Base-by-base conservation (phyloP, 2,888 invertebrate species). In the Synanthedon myopaeformis region DNA sequence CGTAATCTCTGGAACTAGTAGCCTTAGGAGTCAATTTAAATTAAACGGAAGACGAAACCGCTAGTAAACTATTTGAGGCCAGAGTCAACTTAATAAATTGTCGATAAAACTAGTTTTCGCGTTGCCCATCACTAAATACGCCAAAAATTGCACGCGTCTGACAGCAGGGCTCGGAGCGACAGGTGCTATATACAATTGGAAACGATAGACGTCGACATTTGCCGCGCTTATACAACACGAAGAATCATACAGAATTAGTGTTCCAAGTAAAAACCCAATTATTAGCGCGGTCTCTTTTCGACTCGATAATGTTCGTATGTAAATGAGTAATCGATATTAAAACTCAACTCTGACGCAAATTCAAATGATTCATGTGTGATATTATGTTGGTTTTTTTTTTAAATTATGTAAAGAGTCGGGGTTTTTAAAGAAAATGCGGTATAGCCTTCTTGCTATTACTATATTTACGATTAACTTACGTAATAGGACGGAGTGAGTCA, bases 111-210 rank as follows among this genome's bases (percentile, higher is more conserved):
- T 35, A 35, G 28, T 56, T 51, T 52, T 52, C 52, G 53, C 51
- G 54, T 41, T n/a, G 45, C 48, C 10, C 56, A 53, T 51, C 56
- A 41, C 56, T 57, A 53, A n/a, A 28, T 10, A 28, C 54, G 56
- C 56, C 57, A 53, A 57, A 57, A 56, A 53, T 49, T 45, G 53
- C 53, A 53, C 51, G 60, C 63, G 67, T 58, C 66, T 63, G 74
- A 71, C 72, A 67, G 66, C 62, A 63, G 55, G 68, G 78, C 76
- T 77, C 64, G 69, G 69, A 77, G 78, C 76, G 80, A 80, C 78
- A 80, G 80, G 75, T 80, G 79, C 59, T 60, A 49, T 49, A 49
- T 49, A 60, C 35, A 35, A 35, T 35, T 35, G 35, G 35, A 35
- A 35, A 35, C 35, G 10, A 35, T 35, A 35, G 10, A 35, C 54